A percentile compares a stretch with the other conserved stretches of the same genome.
phyloP scores from a whole-genome alignment of 2,113 vertebrate genomes.

The Oryzias javanicus region DNA sequence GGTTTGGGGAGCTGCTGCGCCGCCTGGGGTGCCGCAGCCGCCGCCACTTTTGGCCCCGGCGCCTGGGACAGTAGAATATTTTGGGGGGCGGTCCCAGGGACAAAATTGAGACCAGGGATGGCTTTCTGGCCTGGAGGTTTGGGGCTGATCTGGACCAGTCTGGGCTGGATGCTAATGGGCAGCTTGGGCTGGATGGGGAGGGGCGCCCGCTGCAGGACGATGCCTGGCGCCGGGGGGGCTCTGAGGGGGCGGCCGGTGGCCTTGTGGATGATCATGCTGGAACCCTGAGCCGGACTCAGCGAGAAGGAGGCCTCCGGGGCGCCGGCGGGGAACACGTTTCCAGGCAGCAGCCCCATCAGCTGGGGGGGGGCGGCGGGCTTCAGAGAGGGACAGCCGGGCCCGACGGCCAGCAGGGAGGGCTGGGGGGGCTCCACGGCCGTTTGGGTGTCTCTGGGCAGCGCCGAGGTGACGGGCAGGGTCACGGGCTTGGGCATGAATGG shows the following conservation, averaged over 20 bases:
- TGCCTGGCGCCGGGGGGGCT: conserved; percentile 52
- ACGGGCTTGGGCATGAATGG: conserved; percentile 70
- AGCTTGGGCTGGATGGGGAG: conserved; percentile 79
- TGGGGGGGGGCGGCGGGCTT: conserved; percentile 76
- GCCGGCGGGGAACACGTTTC: conserved; percentile 75
- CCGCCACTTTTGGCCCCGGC: conserved; percentile 58
- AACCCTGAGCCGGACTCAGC: conserved; percentile 71
- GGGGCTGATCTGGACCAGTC: conserved; percentile 80
- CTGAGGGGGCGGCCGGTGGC: conserved; percentile 64
- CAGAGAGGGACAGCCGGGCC: conserved; percentile 77
- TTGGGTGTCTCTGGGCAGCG: conserved; percentile 76
- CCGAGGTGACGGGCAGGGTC: conserved; percentile 53
- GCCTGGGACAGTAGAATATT: conserved; percentile 75
- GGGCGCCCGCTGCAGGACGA: conserved; percentile 70
- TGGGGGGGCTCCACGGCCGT: conserved; percentile 79
- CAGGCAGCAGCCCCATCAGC: conserved; percentile 78
- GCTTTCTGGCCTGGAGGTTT: conserved; percentile 75
- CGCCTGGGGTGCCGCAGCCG: conserved; percentile 25
- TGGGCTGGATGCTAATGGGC: conserved; percentile 79
- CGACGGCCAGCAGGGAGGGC: conserved; percentile 77
- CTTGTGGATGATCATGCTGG: conserved; percentile 77
- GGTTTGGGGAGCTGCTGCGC: conserved; percentile 67
- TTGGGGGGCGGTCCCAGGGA: conserved; percentile 67
- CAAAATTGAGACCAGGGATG: conserved; percentile 68
- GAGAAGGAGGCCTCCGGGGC: conserved; percentile 74